These are phyloP conservation scores for Drosophila meridiana DNA, from an alignment of 2,888 invertebrate species.

Conservation along the genomic window DNA sequence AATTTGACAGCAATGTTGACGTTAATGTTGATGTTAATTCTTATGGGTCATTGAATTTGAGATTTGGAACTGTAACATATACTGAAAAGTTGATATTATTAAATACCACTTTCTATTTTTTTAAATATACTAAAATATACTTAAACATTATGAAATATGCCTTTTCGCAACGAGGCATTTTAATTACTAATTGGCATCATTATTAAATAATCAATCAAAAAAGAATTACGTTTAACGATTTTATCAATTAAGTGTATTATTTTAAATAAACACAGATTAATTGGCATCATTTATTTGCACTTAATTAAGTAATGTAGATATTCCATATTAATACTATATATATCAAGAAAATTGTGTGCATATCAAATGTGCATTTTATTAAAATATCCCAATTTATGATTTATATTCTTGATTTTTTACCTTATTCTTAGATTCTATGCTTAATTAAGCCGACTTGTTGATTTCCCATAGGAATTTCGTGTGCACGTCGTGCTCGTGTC, in stretches of 20 bases:
- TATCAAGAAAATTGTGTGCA: too few relatives aligned
- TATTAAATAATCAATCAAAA: neutral
- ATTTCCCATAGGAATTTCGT: neutral
- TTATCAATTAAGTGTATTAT: too few relatives aligned
- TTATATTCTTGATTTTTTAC: too few relatives aligned
- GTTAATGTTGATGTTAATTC: neutral
- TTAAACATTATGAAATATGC: neutral
- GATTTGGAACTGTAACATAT: neutral
- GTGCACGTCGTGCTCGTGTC: neutral
- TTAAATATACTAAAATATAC: neutral
- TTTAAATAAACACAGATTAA: neutral
- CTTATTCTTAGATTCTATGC: neutral
- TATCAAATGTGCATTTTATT: neutral
- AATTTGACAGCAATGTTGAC: constrained; percentile 16
- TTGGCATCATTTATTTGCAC: too few relatives aligned
- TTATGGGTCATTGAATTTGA: neutral
- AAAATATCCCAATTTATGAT: too few relatives aligned
- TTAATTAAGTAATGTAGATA: too few relatives aligned
- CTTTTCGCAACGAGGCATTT: neutral
- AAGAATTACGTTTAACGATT: too few relatives aligned
- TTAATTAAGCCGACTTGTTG: neutral
- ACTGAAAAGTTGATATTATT: too few relatives aligned
- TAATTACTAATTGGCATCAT: neutral
- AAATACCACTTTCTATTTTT: neutral
- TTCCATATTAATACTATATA: too few relatives aligned